A percentile compares a stretch with the other conserved stretches of the same genome.
Evolutionary conservation across 2,888 invertebrate genomes (phyloP).

Genomic region (Chaetoderma sp.): DNA sequence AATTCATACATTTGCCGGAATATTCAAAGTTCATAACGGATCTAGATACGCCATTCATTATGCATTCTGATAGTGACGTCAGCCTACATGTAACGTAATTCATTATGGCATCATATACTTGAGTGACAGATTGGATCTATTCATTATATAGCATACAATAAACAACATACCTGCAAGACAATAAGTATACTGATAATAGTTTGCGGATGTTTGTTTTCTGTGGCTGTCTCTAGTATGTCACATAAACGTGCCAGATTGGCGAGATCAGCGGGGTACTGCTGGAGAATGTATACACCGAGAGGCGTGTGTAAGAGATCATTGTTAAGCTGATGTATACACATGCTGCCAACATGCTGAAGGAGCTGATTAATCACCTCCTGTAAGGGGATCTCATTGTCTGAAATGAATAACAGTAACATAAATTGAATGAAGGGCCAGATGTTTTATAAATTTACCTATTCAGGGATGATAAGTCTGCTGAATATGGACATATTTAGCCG

Average conservation of each 20-base stretch:
- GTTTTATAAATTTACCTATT: neutral
- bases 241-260: conserved; percentile 56
- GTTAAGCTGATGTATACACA: conserved; percentile 65
- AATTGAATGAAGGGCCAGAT: neutral
- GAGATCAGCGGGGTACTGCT: conserved; percentile 58
- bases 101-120: no score
- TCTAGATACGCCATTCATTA: no score
- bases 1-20: no score
- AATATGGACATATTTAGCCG: no score
- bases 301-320: conserved; percentile 55
- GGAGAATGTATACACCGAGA: conserved; percentile 46
- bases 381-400: conserved; percentile 39
- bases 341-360: conserved; percentile 64
- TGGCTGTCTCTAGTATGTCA: conserved; percentile 61
- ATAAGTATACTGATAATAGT: conserved; percentile 61
- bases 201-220: conserved; percentile 50
- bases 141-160: no score
- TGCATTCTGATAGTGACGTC: no score
- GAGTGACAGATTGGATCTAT: no score
- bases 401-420: no score
- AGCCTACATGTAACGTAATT: no score
- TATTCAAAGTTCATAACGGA: no score
- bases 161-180: conserved; percentile 66
- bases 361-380: conserved; percentile 52
- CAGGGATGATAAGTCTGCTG: no score